Evolutionary conservation across 2,888 invertebrate genomes (phyloP).

Genomic region (Deilephila elpenor): DNA sequence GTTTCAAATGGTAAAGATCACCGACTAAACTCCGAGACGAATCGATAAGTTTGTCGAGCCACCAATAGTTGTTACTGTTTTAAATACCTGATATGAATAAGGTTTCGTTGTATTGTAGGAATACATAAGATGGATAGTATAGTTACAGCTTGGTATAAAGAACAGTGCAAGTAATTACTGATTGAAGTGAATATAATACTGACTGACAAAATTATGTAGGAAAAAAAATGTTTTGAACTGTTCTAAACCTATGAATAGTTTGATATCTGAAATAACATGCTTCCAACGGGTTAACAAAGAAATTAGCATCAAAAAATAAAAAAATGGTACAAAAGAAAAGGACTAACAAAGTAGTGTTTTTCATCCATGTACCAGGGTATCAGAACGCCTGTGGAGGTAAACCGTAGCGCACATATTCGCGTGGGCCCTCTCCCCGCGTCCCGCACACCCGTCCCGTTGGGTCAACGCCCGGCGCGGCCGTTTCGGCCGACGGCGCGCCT

Average conservation of each 20-base stretch:
- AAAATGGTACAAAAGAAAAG: slow-evolving; percentile 51
- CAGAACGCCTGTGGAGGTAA: slow-evolving; percentile 73
- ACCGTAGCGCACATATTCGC: slow-evolving; percentile 78
- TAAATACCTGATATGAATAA: slow-evolving; percentile 9
- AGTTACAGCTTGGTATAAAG: too few relatives aligned
- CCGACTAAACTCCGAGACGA: slow-evolving; percentile 12
- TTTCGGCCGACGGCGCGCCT: slow-evolving; percentile 82
- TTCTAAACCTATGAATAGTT: too few relatives aligned
- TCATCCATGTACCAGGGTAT: slow-evolving; percentile 70
- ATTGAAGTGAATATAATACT: too few relatives aligned
- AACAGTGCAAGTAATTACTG: too few relatives aligned
- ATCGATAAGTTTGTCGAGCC: slow-evolving; percentile 8
- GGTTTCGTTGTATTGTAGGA: not conserved
- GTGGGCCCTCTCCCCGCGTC: slow-evolving; percentile 73
- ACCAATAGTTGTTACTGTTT: slow-evolving; percentile 4
- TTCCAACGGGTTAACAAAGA: not conserved
- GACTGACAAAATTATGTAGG: too few relatives aligned
- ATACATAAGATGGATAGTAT: not conserved
- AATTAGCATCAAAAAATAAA: not conserved
- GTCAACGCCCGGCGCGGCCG: slow-evolving; percentile 80
- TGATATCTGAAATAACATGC: too few relatives aligned
- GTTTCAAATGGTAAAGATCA: slow-evolving; percentile 20
- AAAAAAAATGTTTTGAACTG: too few relatives aligned
- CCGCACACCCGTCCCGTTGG: slow-evolving; percentile 62
- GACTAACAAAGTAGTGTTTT: slow-evolving; percentile 53